Evolutionary conservation across 2,113 vertebrate genomes (phyloP), one percentile per base, ranked within the genome.

Genomic region (Eclectus roratus): DNA sequence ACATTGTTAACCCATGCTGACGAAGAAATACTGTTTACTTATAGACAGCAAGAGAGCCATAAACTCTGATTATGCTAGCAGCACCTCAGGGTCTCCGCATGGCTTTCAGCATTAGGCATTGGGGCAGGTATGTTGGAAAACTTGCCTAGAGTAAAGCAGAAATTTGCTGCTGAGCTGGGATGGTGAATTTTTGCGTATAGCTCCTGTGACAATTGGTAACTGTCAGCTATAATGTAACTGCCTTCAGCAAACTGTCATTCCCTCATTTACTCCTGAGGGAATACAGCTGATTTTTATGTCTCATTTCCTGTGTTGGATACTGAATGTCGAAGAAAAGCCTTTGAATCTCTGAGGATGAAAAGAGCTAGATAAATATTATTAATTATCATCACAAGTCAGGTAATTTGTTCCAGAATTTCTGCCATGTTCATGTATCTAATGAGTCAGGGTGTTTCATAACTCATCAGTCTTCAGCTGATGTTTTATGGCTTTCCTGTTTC

Each of bases 331-430:
- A 80, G 44, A 78, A 90, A 81, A 64, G 35, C 19, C 16, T 73
- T 87, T 5, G 7, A 17, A 88, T 37, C 20, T 58, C 91, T 85
- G 66, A 68, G 49, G 39, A 72, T 35, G 7, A 87, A 90, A 71
- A 90, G 24, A 84, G 11, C 4, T 61, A 86, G 13, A 73, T 68
- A 92, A 91, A 94, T 93, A 90, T 73, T 84, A 82, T 85, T 88
- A 93, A 94, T 95, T 92, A 64, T 49, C 37, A 83, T 76, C 68
- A 16, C 21, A 89, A 89, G 47, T 61, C 71, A 92, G 50, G 3
- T 68, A 81, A 94, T 95, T 92, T 93, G 39, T 89, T 87, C 56
- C 68, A 83, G 53, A 94, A 92, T 76, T 79, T 94, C 49, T 74
- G 10, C 39, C 61, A 16, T 50, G 10, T 72, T 91, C 68, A 53